Percentiles rank a stretch among this genome's conserved stretches.
Evolutionary conservation across 1,140 invertebrate species (phyloP).

Genomic region (Bombus picipes): DNA sequence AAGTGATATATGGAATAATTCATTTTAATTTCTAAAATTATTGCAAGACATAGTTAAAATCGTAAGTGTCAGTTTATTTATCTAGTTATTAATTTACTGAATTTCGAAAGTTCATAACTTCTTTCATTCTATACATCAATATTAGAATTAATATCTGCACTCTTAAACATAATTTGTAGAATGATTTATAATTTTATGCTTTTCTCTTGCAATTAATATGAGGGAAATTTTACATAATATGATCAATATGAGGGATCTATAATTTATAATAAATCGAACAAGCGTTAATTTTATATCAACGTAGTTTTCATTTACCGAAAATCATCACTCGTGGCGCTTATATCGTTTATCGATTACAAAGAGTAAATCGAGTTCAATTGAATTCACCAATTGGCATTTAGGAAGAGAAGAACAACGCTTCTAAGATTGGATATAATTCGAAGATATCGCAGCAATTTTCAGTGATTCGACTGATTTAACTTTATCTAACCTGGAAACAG

Average conservation of each 20-base stretch:
- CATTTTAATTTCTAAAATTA: not conserved
- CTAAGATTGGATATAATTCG: not conserved
- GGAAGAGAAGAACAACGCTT: too few relatives aligned
- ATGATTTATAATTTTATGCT: too few relatives aligned
- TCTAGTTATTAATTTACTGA: not conserved
- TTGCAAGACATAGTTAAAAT: not conserved
- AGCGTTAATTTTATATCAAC: too few relatives aligned
- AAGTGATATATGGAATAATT: too few relatives aligned
- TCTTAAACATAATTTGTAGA: too few relatives aligned
- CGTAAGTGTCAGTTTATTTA: not conserved
- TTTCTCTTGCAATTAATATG: too few relatives aligned
- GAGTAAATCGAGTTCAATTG: not conserved
- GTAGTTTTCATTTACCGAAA: not conserved
- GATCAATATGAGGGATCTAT: too few relatives aligned
- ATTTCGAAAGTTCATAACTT: too few relatives aligned
- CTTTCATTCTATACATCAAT: too few relatives aligned
- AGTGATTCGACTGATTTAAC: slow-evolving; percentile 19
- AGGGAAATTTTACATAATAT: too few relatives aligned
- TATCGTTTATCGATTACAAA: not conserved
- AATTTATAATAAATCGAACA: too few relatives aligned
- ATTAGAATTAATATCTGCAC: too few relatives aligned
- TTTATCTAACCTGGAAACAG: not conserved
- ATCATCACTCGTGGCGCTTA: not conserved
- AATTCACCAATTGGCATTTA: not conserved
- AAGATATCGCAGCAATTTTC: slow-evolving; percentile 4